A percentile compares a stretch with the other conserved stretches of the same genome.
Conservation (phyloP, 2,797 vertebrate species). For the Lepus townsendii region DNA sequence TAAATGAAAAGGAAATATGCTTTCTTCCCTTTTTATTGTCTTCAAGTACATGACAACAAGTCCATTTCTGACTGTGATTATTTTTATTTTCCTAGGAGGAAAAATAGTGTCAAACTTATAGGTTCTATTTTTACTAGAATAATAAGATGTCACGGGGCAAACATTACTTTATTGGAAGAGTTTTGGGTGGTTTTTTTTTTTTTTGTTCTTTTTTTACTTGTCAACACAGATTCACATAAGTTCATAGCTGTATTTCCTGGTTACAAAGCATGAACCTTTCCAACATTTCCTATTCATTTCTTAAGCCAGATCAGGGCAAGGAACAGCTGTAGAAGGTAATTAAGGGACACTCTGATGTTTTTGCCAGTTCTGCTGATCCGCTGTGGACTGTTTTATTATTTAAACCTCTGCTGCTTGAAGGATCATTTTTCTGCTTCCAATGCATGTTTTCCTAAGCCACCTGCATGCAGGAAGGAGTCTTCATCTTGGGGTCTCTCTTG, state of each 20-base stretch:
- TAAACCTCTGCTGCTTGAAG: constrained; percentile 25
- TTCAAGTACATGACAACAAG: neutral
- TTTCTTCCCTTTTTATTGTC: neutral
- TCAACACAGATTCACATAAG: neutral
- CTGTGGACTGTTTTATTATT: neutral
- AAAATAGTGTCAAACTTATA: neutral
- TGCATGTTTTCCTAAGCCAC: constrained; percentile 28
- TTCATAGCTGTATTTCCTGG: constrained; percentile 15
- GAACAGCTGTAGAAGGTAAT: constrained; percentile 35
- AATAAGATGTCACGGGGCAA: neutral
- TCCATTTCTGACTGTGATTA: neutral
- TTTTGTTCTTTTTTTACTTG: neutral
- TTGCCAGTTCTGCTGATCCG: constrained; percentile 49
- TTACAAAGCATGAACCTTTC: constrained; percentile 28
- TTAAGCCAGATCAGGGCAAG: constrained; percentile 5
- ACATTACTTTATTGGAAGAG: neutral
- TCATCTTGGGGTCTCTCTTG: neutral
- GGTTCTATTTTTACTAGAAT: constrained; percentile 4
- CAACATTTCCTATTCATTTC: constrained; percentile 48
- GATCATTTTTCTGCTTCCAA: neutral
- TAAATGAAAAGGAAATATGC: neutral
- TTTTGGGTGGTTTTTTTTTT: no score
- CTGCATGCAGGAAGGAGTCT: constrained; percentile 15
- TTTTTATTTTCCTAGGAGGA: neutral
- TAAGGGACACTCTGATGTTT: neutral